Conservation (phyloP, 1,140 invertebrate species). For the Drosophila sproati region DNA sequence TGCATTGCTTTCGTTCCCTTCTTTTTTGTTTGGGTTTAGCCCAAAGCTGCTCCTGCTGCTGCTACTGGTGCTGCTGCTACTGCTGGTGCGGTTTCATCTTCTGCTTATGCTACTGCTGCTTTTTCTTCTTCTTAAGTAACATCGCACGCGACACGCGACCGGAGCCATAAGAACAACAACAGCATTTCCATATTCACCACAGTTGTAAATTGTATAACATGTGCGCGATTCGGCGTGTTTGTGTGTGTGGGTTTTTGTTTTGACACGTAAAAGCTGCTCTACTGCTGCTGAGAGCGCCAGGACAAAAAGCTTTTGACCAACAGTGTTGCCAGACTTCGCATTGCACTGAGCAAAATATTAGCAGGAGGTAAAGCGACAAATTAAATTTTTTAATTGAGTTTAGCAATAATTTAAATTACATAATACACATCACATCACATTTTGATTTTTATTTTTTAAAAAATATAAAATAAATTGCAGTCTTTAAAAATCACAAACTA, state of each 20-base stretch:
- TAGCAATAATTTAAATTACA: too few relatives aligned
- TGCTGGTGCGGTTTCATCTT: neutral
- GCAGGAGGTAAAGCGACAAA: neutral
- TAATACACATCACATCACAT: too few relatives aligned
- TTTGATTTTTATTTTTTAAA: neutral
- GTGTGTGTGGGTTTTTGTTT: slow-evolving; percentile 64
- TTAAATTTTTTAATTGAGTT: too few relatives aligned
- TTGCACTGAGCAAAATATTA: neutral
- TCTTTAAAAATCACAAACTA: slow-evolving; percentile 1
- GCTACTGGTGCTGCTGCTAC: slow-evolving; percentile 29
- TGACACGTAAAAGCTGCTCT: slow-evolving; percentile 62
- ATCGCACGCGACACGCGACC: slow-evolving; percentile 56
- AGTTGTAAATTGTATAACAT: slow-evolving; percentile 78
- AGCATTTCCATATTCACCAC: slow-evolving; percentile 63
- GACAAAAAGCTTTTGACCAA: slow-evolving; percentile 38
- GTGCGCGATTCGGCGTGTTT: slow-evolving; percentile 44
- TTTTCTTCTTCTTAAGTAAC: slow-evolving; percentile 28
- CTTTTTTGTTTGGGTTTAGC: slow-evolving; percentile 37
- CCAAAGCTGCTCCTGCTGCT: slow-evolving; percentile 7
- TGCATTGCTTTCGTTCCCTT: slow-evolving; percentile 66
- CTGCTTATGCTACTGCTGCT: slow-evolving; percentile 5
- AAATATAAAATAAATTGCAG: neutral
- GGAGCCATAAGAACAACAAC: slow-evolving; percentile 28
- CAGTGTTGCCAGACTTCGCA: slow-evolving; percentile 48
- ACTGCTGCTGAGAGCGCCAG: slow-evolving; percentile 5